Conservation (phyloP, 1,140 invertebrate genomes). For the Drosophila nasuta region DNA sequence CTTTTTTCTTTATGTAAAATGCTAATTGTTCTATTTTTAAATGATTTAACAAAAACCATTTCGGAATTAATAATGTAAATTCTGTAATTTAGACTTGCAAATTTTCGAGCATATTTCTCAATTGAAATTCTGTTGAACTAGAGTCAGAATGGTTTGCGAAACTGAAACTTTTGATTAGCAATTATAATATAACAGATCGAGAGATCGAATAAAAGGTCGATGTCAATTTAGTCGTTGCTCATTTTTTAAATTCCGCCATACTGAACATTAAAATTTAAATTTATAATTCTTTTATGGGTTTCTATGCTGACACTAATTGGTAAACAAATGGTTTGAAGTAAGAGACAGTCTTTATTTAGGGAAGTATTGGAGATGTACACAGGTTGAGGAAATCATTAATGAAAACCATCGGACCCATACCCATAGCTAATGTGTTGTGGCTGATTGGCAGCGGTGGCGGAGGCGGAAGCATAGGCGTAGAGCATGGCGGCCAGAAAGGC, state of each 20-base stretch:
- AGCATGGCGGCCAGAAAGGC: constrained; percentile 80
- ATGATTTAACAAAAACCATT: background rate
- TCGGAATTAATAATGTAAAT: no score
- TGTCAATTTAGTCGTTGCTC: no score
- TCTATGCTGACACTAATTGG: constrained; percentile 6
- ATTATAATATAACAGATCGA: no score
- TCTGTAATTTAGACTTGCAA: no score
- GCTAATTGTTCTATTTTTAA: background rate
- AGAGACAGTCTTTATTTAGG: constrained; percentile 63
- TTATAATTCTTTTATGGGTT: background rate
- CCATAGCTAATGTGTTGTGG: constrained; percentile 73
- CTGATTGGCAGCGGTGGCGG: constrained; percentile 60
- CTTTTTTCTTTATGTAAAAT: background rate
- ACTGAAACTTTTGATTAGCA: no score
- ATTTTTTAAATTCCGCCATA: no score
- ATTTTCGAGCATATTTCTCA: no score
- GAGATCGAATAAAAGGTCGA: no score
- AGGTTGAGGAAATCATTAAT: constrained; percentile 17
- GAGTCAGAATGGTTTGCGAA: no score
- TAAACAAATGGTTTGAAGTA: constrained; percentile 7
- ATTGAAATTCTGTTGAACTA: no score
- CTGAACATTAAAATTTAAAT: no score
- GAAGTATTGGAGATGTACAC: background rate
- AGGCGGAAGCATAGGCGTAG: constrained; percentile 61
- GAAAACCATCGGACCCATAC: constrained; percentile 43